Evolutionary conservation across 2,888 invertebrate genomes (phyloP).

Genomic region (Aleiodes alternator): DNA sequence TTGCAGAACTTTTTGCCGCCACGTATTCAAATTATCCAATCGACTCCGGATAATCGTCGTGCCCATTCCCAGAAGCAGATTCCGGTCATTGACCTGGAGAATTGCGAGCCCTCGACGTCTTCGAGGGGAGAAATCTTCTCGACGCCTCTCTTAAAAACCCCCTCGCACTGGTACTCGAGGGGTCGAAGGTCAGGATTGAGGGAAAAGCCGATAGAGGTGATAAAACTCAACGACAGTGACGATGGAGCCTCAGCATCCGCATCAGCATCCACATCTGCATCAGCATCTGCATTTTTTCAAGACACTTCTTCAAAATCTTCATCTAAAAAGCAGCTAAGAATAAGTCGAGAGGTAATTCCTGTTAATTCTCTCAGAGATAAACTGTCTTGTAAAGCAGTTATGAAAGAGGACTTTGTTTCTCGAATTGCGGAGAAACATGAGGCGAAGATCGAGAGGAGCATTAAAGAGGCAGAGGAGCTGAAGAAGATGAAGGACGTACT

Average conservation of each 20-base stretch:
- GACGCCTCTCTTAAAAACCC: conserved; percentile 44
- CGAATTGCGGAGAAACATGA: conserved; percentile 63
- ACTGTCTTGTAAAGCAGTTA: conserved; percentile 62
- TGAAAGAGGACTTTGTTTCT: conserved; percentile 63
- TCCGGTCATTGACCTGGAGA: conserved; percentile 66
- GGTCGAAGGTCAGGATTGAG: not conserved
- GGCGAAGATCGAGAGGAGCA: conserved; percentile 63
- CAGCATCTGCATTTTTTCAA: not conserved
- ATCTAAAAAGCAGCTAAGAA: not conserved
- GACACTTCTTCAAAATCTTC: not conserved
- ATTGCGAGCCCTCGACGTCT: conserved; percentile 50
- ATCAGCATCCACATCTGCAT: no score
- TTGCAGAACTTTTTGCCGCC: conserved; percentile 62
- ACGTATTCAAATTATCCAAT: conserved; percentile 54
- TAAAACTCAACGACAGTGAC: conserved; percentile 35
- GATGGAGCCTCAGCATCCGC: not conserved
- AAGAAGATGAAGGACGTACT: conserved; percentile 62
- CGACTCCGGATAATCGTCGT: conserved; percentile 47
- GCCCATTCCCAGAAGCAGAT: conserved; percentile 45
- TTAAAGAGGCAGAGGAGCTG: conserved; percentile 65
- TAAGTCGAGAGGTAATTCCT: conserved; percentile 42
- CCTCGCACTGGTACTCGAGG: conserved; percentile 38
- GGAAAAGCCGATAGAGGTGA: conserved; percentile 18
- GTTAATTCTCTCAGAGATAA: conserved; percentile 68
- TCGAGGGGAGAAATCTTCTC: conserved; percentile 35